Evolutionary conservation across 2,113 vertebrate species (phyloP), one percentile per base, ranked within the genome.

Genomic region (Ciconia maguari): DNA sequence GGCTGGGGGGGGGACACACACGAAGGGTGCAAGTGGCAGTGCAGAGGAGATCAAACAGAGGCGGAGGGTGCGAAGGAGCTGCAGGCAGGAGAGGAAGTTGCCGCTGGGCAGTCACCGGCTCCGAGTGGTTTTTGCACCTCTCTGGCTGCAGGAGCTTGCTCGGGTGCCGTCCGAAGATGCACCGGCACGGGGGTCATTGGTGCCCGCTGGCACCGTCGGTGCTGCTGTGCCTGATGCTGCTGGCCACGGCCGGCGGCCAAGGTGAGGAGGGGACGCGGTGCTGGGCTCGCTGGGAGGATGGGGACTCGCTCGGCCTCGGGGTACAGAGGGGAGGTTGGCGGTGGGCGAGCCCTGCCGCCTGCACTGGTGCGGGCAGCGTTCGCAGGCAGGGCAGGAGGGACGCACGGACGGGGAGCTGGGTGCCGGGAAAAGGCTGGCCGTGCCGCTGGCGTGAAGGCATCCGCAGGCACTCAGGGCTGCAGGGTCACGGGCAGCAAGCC

Each of bases 151-250:
- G 32, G 27, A 42, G 21, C 74, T 58, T 3, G 1, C 8, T 7
- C 1, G 5, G 26, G 15, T 12, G 46, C 38, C 34, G 1, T 2
- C 4, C 4, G 2, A 32, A 61, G 24, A 93, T 93, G 91, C 13
- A 0, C 10, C 2, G 2, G 32, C 3, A 1, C 0, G 5, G 17
- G 49, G 36, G 36, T 12, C 9, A 22, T 18, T 1, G 9, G 18
- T 11, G 22, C 36, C 13, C 22, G 1, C 18, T 2, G 7, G 41
- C 13, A 3, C 54, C 5, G 13, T 3, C 3, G 68, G 11, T 7
- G 29, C 41, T 69, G 55, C 62, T 69, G 15, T 16, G 54, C 16
- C 15, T 29, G 62, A 36, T 1, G 24, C 38, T 52, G 75, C 44
- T 57, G 60, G 8, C 16, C 4, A 0, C 0, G 2, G 24, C 27